A percentile compares a stretch with the other conserved stretches of the same genome.
These are phyloP conservation scores for Falcunculus frontatus DNA, from an alignment of 2,113 vertebrate genomes.

Conservation along the genomic window DNA sequence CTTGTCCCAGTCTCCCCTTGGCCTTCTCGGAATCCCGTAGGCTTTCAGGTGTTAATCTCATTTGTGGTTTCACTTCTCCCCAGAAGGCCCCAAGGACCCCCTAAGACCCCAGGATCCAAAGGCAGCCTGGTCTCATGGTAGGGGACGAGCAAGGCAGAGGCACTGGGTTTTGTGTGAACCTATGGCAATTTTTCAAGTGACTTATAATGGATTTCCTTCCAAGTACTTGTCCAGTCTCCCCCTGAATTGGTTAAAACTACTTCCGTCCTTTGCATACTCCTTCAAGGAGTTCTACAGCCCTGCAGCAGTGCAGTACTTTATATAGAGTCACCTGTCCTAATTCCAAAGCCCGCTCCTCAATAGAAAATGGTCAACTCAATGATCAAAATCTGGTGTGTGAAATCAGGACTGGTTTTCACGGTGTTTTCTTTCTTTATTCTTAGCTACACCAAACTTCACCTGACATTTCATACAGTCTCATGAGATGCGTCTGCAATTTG, in stretches of 20 bases:
- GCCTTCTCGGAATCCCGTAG: neutral
- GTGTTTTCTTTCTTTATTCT: neutral
- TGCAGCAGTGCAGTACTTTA: neutral
- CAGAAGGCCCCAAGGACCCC: neutral
- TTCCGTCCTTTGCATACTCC: neutral
- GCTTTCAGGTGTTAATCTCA: neutral
- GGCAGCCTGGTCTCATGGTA: neutral
- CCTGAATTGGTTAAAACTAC: neutral
- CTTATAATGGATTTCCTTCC: neutral
- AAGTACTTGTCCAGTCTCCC: neutral
- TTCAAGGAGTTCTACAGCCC: neutral
- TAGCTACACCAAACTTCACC: neutral
- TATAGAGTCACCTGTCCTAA: neutral
- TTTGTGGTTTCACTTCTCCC: neutral
- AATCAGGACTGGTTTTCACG: neutral
- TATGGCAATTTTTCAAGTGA: neutral
- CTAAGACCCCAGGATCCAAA: neutral
- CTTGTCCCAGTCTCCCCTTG: neutral
- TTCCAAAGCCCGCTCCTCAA: neutral
- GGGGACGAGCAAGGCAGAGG: neutral
- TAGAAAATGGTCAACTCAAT: neutral
- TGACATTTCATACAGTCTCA: neutral
- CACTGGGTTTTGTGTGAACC: neutral
- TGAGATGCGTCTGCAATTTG: neutral
- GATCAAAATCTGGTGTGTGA: neutral